phyloP scores from a whole-genome alignment of 92 coral and sea anemone species.

The Plumapathes pennacea region DNA sequence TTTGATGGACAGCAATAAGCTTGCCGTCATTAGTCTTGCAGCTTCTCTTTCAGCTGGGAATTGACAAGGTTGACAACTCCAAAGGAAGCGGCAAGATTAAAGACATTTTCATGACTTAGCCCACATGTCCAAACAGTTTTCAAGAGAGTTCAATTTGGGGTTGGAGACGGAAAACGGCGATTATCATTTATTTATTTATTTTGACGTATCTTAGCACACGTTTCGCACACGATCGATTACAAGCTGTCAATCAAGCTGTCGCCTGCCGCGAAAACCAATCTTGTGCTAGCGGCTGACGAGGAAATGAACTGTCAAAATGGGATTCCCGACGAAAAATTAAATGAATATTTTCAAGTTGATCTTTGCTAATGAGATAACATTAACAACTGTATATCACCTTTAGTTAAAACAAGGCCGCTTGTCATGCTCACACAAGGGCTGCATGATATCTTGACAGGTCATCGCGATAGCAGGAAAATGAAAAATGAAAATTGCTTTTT shows the following conservation, averaged over 20 bases:
- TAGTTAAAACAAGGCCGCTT: slow-evolving; percentile 92
- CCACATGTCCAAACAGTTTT: slow-evolving; percentile 84
- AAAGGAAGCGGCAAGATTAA: slow-evolving; percentile 77
- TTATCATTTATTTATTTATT: slow-evolving; percentile 78
- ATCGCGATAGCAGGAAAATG: slow-evolving; percentile 54
- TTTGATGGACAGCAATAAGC: slow-evolving; percentile 74
- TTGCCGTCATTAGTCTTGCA: slow-evolving; percentile 66
- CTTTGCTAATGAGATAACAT: slow-evolving; percentile 95
- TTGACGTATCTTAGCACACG: slow-evolving; percentile 75
- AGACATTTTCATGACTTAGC: slow-evolving; percentile 61
- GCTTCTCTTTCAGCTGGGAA: slow-evolving; percentile 35
- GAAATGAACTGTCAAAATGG: slow-evolving; percentile 89
- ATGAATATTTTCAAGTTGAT: slow-evolving; percentile 96
- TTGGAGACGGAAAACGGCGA: slow-evolving; percentile 72
- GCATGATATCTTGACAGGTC: slow-evolving; percentile 62
- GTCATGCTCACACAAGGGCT: slow-evolving; percentile 55
- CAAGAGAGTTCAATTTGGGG: slow-evolving; percentile 88
- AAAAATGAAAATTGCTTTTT: slow-evolving; percentile 79
- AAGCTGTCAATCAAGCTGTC: slow-evolving; percentile 81
- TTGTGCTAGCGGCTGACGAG: slow-evolving; percentile 68
- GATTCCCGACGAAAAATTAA: slow-evolving; percentile 90
- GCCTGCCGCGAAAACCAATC: slow-evolving; percentile 97
- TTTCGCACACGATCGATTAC: slow-evolving; percentile 89
- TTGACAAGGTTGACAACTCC: slow-evolving; percentile 73
- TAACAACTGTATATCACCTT: slow-evolving; percentile 90